phyloP scores from a whole-genome alignment of 2,797 vertebrate species.

The Rhabdomys pumilio region DNA sequence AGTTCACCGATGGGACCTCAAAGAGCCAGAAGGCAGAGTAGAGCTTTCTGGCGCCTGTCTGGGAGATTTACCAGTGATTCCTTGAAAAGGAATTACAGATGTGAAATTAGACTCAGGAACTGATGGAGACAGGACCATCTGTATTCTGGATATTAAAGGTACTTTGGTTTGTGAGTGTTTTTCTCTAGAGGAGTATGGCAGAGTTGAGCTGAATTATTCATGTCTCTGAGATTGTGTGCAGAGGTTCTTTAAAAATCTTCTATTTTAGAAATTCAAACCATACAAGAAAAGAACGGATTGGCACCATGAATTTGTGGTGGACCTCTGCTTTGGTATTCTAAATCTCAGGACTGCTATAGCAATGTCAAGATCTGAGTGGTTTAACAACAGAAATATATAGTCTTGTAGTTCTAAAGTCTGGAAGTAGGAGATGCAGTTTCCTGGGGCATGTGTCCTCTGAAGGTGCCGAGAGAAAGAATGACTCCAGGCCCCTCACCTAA shows the following conservation, averaged over 20 bases:
- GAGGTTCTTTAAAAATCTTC: not conserved
- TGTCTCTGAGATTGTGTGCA: conserved; percentile 27
- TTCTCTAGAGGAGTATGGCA: not conserved
- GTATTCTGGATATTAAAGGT: conserved; percentile 66
- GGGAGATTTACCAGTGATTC: conserved; percentile 25
- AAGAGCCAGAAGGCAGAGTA: not conserved
- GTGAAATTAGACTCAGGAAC: conserved; percentile 69
- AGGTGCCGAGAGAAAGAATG: not conserved
- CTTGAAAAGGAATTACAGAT: conserved; percentile 73
- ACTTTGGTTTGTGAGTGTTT: conserved; percentile 59
- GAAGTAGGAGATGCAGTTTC: not conserved
- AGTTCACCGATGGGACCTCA: not conserved
- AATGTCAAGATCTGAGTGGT: not conserved
- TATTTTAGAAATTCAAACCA: conserved; percentile 56
- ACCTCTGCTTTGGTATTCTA: not conserved
- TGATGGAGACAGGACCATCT: conserved; percentile 61
- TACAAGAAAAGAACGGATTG: conserved; percentile 12
- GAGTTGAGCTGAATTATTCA: conserved; percentile 75
- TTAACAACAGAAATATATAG: not conserved
- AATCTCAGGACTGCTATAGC: not conserved
- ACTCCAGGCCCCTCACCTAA: not conserved
- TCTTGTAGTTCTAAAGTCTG: not conserved
- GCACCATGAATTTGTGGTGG: not conserved
- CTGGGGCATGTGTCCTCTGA: not conserved
- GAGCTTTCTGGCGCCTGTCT: conserved; percentile 23